A percentile compares a stretch with the other conserved stretches of the same genome.
Evolutionary conservation across 2,888 invertebrate species (phyloP).

Genomic region (Celastrina argiolus): DNA sequence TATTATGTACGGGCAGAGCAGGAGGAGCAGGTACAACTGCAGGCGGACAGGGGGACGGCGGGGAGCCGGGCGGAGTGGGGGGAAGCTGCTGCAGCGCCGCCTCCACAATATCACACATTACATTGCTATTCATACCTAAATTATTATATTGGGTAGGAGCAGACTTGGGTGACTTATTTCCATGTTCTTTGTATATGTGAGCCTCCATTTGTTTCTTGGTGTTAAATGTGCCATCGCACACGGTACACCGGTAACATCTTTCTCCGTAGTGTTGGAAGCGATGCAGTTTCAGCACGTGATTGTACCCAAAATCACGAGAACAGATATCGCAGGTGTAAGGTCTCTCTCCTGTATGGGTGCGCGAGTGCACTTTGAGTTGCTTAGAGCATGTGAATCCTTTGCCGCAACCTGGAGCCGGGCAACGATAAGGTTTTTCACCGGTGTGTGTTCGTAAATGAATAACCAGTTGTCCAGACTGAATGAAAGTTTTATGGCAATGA

Average conservation of each 20-base stretch:
- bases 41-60: constrained; percentile 60
- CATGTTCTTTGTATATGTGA: constrained; percentile 82
- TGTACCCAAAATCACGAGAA: constrained; percentile 93
- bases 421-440: constrained; percentile 90
- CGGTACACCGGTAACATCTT: constrained; percentile 94
- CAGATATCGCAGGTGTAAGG: constrained; percentile 95
- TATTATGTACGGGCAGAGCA: constrained; percentile 43
- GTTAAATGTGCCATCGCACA: constrained; percentile 93
- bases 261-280: constrained; percentile 94
- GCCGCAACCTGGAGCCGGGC: constrained; percentile 88
- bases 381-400: constrained; percentile 96
- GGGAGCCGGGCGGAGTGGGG: constrained; percentile 79
- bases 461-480: constrained; percentile 93
- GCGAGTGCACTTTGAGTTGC: constrained; percentile 92
- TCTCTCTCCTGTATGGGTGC: constrained; percentile 94
- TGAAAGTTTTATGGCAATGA: constrained; percentile 92
- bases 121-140: constrained; percentile 54
- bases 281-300: constrained; percentile 92
- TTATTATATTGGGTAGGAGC: constrained; percentile 52
- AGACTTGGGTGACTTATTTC: constrained; percentile 71
- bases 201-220: constrained; percentile 94
- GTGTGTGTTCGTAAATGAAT: constrained; percentile 93
- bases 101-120: constrained; percentile 67
- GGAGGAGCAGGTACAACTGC: constrained; percentile 73
- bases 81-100: constrained; percentile 71